These are phyloP conservation scores for Amphipyra berbera DNA, from an alignment of 2,888 invertebrate genomes.

Conservation along the genomic window DNA sequence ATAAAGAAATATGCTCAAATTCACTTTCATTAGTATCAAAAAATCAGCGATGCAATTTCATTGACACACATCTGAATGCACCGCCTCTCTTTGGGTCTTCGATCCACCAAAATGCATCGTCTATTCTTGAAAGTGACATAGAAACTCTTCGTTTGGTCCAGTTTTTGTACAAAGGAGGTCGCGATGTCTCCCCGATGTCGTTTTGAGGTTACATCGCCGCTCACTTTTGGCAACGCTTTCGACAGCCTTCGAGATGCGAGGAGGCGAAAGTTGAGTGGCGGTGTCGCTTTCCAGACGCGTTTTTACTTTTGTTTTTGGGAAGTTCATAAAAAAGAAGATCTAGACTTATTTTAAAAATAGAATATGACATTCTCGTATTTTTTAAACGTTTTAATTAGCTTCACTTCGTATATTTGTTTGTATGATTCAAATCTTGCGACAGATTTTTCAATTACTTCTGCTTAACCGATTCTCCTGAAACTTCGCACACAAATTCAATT, in stretches of 20 bases:
- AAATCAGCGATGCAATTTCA: not conserved
- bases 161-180: slow-evolving; percentile 42
- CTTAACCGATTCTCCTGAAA: too few relatives aligned
- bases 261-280: slow-evolving; percentile 19
- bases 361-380: too few relatives aligned
- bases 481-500: too few relatives aligned
- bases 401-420: too few relatives aligned
- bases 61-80: slow-evolving; percentile 20
- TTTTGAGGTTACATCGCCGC: slow-evolving; percentile 40
- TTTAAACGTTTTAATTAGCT: too few relatives aligned
- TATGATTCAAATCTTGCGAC: too few relatives aligned
- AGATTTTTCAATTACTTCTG: too few relatives aligned
- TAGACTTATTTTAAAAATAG: too few relatives aligned
- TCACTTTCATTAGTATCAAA: not conserved
- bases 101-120: slow-evolving; percentile 26
- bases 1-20: not conserved
- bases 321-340: too few relatives aligned
- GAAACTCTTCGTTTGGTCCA: slow-evolving; percentile 21
- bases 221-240: slow-evolving; percentile 42
- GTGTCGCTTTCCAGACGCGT: not conserved
- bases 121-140: slow-evolving; percentile 41
- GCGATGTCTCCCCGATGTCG: slow-evolving; percentile 23
- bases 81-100: slow-evolving; percentile 7
- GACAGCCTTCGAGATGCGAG: slow-evolving; percentile 18
- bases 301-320: not conserved